These are phyloP conservation scores for Dendroctonus ponderosae DNA, from an alignment of 1,140 invertebrate genomes.

Conservation along the genomic window DNA sequence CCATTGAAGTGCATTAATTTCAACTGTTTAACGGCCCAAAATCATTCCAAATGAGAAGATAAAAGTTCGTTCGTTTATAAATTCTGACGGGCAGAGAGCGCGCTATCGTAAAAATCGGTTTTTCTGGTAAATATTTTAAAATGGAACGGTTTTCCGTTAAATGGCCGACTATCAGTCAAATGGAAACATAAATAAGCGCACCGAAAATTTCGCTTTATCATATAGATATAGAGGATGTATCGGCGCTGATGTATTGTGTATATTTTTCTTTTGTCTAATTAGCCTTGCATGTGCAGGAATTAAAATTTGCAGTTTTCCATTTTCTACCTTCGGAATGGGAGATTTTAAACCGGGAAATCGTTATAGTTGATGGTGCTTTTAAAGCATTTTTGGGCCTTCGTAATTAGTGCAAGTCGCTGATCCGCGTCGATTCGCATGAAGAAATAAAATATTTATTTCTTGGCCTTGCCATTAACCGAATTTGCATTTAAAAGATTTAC, in stretches of 20 bases:
- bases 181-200: constrained; percentile 10
- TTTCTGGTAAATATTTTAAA: constrained; percentile 13
- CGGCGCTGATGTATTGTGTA: constrained; percentile 4
- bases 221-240: neutral
- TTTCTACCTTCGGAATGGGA: no score
- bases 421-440: no score
- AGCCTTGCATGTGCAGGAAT: no score
- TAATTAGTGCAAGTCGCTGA: no score
- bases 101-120: constrained; percentile 11
- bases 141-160: constrained; percentile 4
- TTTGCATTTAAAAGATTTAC: constrained; percentile 1
- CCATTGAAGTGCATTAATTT: no score
- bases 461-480: neutral
- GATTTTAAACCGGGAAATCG: no score
- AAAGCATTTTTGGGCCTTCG: no score
- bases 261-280: neutral
- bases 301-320: no score
- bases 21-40: neutral
- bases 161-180: constrained; percentile 10
- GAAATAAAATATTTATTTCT: no score
- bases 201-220: neutral
- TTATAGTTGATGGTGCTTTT: no score
- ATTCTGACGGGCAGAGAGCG: constrained; percentile 5
- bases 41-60: constrained; percentile 2
- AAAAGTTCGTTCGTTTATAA: constrained; percentile 6